A percentile compares a stretch with the other conserved stretches of the same genome.
Evolutionary conservation across 2,888 invertebrate genomes (phyloP).

Genomic region (Callyntrura guangdongensis): DNA sequence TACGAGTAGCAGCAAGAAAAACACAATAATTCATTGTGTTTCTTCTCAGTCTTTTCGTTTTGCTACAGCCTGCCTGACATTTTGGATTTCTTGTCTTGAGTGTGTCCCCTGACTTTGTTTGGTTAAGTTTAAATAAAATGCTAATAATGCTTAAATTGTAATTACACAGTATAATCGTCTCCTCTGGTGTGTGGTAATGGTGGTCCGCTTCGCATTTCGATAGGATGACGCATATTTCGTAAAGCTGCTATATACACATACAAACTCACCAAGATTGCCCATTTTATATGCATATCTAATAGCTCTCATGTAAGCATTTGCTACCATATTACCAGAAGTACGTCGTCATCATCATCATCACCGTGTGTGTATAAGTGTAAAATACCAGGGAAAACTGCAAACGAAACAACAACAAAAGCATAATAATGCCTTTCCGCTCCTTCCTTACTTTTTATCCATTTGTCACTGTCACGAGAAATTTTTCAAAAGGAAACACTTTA

Average conservation of each 20-base stretch:
- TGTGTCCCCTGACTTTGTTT: conserved; percentile 47
- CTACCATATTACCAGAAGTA: neutral
- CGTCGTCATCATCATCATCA: neutral
- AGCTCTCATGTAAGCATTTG: neutral
- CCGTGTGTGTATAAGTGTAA: neutral
- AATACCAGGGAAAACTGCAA: conserved; percentile 42
- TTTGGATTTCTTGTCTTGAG: conserved; percentile 2
- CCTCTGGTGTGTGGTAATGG: conserved; percentile 48
- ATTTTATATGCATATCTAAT: neutral
- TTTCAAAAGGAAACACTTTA: conserved; percentile 68
- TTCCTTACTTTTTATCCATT: conserved; percentile 66
- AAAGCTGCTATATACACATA: neutral
- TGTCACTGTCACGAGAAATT: conserved; percentile 72
- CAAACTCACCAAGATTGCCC: conserved; percentile 26
- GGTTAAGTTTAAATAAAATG: conserved; percentile 55
- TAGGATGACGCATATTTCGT: neutral
- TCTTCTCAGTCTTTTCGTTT: neutral
- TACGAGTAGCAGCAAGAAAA: neutral
- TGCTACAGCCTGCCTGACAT: neutral
- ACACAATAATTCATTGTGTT: conserved; percentile 43
- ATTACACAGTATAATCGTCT: conserved; percentile 61
- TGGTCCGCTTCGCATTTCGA: conserved; percentile 35
- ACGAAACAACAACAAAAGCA: conserved; percentile 42
- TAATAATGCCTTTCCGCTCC: conserved; percentile 69
- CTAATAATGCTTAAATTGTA: conserved; percentile 64